Evolutionary conservation across 2,113 vertebrate genomes (phyloP).

Genomic region (Xiphophorus couchianus): DNA sequence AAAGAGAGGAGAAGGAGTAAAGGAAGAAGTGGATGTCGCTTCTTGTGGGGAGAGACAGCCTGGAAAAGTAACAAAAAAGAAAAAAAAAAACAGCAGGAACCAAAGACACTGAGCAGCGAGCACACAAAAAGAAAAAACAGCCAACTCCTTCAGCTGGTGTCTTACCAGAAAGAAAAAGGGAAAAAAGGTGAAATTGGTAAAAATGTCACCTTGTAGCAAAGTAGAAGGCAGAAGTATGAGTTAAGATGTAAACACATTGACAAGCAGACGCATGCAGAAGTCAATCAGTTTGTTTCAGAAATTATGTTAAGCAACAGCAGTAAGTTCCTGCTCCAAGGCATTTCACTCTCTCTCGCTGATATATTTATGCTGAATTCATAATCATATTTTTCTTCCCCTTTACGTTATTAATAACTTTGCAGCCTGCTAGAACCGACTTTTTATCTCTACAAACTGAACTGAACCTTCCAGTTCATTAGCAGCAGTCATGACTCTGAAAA

Average conservation of each 20-base stretch:
- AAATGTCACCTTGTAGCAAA: constrained; percentile 11
- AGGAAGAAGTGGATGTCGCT: constrained; percentile 63
- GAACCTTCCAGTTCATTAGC: constrained; percentile 22
- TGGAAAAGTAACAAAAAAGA: constrained; percentile 56
- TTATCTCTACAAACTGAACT: constrained; percentile 11
- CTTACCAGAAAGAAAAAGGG: constrained; percentile 5
- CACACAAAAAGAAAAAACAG: constrained; percentile 61
- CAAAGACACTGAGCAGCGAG: constrained; percentile 65
- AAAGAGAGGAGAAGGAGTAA: constrained; percentile 14
- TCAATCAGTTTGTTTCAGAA: constrained; percentile 11
- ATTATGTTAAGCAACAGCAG: constrained; percentile 18
- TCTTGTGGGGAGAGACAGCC: constrained; percentile 64
- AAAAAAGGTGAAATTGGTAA: neutral
- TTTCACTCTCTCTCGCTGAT: constrained; percentile 2
- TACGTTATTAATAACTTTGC: constrained; percentile 17
- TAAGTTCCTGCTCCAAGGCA: constrained; percentile 1
- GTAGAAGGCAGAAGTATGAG: neutral
- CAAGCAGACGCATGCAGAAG: constrained; percentile 7
- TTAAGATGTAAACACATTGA: constrained; percentile 7
- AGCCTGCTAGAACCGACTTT: constrained; percentile 5
- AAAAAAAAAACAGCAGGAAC: constrained; percentile 35
- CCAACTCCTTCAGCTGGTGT: constrained; percentile 19
- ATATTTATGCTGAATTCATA: neutral
- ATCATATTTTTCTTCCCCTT: neutral
- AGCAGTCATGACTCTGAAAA: constrained; percentile 8